Evolutionary conservation across 2,797 vertebrate species (phyloP), one percentile per base, ranked within the genome.

Genomic region (Enteromius mattozi): DNA sequence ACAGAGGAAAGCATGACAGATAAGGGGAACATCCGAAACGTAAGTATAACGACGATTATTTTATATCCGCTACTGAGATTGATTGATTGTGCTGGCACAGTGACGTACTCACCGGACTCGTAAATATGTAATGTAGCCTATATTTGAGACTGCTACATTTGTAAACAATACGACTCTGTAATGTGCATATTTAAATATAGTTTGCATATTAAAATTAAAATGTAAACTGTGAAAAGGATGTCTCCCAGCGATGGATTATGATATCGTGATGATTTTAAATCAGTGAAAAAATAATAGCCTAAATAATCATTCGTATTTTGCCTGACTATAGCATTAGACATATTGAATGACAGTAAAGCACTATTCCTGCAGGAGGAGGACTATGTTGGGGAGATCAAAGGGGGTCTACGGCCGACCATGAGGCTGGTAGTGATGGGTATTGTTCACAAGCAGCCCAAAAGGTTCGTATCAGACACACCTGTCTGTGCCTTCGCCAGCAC

Each of bases 341-440:
- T 63, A 8, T 42, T 54, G 72, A 51, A 76, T 83, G 30, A 66
- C n/a, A 0, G 47, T 68, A 21, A 75, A 51, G 35, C 13, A 30
- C 10, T 74, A 7, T 82, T 30, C 65, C 83, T 87, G 47, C 93
- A 98, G 97, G 93, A 91, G 91, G 95, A 95, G 86, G 90, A 90
- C 82, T 98, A 97, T 83, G 92, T 92, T 86, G 97, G 97, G 54
- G 95, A 96, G 91, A 97, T 97, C 91, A 97, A 96, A 93, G 97
- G 96, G 68, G 97, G 97, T 40, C 86, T 97, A 91, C 95, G 96
- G 93, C 97, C 97, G 88, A 93, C 96, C 68, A 97, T 97, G 97
- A 97, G 95, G 86, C 95, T 97, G 89, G 93, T 95, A 8, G 92
- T 98, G 56, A 97, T 97, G 93, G 97, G 97, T 47, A 94, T 96